These are phyloP conservation scores for Ctenomys sociabilis DNA, from an alignment of 2,113 vertebrate genomes.

Conservation along the genomic window DNA sequence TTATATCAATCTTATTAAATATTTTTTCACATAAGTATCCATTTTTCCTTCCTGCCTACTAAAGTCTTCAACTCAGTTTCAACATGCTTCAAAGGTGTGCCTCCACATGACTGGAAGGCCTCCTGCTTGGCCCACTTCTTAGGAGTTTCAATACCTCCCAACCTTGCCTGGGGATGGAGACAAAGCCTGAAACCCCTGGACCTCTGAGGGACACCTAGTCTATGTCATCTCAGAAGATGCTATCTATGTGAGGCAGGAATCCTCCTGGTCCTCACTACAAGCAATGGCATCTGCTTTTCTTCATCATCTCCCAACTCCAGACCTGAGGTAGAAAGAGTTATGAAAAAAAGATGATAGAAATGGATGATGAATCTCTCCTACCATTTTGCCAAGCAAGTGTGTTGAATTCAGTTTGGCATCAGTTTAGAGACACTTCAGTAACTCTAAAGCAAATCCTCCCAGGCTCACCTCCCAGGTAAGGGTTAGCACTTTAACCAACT, in stretches of 20 bases:
- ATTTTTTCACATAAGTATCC: neutral
- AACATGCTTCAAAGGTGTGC: too few relatives aligned
- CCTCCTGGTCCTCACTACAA: neutral
- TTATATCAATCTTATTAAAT: neutral
- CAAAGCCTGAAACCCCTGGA: too few relatives aligned
- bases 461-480: neutral
- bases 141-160: neutral
- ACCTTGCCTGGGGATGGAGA: too few relatives aligned
- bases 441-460: neutral
- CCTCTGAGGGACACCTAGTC: neutral
- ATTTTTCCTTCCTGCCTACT: neutral
- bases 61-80: neutral
- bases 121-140: neutral
- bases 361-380: fast-evolving
- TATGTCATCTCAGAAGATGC: neutral
- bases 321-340: neutral
- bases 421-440: neutral
- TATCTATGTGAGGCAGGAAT: neutral
- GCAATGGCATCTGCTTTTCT: neutral
- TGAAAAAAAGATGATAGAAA: neutral
- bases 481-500: neutral
- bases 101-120: neutral
- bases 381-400: neutral
- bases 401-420: slow-evolving; percentile 2
- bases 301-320: neutral